Evolutionary conservation across 2,888 invertebrate genomes (phyloP), one percentile per base, ranked within the genome.

Genomic region (Sminthurinus aureus): DNA sequence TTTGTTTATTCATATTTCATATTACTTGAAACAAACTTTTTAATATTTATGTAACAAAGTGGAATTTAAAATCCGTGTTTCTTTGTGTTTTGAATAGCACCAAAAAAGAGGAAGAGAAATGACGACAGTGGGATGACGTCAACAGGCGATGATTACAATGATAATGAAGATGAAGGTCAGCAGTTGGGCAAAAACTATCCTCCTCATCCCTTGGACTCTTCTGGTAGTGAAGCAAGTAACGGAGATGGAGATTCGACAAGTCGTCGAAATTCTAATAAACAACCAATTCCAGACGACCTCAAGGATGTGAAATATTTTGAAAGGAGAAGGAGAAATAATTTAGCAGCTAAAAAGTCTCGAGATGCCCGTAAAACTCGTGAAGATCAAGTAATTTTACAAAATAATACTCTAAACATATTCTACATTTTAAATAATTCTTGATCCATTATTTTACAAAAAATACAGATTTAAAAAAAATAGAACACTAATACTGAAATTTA

Each of bases 281-380:
- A 96, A 81, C 95, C 96, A 0, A 96, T 96, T 81, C 97, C 97
- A 0, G 93, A 94, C 0, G 96, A 96, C 78, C 93, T 95, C 89
- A 97, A 97, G 89, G 97, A 97, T 89, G 95, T 94, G 85, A 96
- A 96, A 90, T 97, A 97, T 90, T 97, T 94, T 90, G 97, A 97
- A 90, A 91, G 96, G 74, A 92, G 97, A 84, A 94, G 95, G 89
- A 91, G 96, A 12, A 97, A 97, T 90, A 97, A 97, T 90, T 94
- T 95, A 90, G 97, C 97, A 0, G 97, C 97, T 0, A 97, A 97
- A 91, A 97, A 97, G 90, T 96, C 96, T 0, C 91, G 97, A 51
- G 97, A 97, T 90, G 96, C 96, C 0, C 91, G 97, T 38, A 94
- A 96, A 90, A 93, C 95, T 78, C 91, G 97, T 51, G 97, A 97